These are phyloP conservation scores for Tenthredo notha DNA, from an alignment of 2,888 invertebrate species.

Conservation along the genomic window DNA sequence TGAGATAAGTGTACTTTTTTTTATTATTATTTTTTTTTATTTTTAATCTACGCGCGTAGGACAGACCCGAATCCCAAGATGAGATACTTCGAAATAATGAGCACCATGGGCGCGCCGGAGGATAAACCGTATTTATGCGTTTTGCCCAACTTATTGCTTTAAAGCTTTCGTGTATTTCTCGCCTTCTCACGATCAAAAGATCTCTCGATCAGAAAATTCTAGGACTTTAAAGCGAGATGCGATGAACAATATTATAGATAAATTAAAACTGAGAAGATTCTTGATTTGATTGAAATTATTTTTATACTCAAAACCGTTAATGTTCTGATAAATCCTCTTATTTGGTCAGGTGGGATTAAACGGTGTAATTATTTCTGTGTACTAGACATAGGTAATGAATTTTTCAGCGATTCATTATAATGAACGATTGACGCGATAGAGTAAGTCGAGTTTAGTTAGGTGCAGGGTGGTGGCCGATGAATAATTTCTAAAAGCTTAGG, in stretches of 20 bases:
- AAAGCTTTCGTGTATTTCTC: conserved; percentile 58
- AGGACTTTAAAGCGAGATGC: conserved; percentile 32
- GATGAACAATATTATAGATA: conserved; percentile 6
- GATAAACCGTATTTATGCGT: conserved; percentile 77
- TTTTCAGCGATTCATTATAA: not conserved
- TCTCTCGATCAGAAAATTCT: not conserved
- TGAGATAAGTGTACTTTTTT: conserved; percentile 30
- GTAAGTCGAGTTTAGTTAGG: not conserved
- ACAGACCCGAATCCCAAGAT: conserved; percentile 66
- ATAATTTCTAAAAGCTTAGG: conserved; percentile 1
- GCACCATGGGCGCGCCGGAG: conserved; percentile 76
- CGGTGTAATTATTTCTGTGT: not conserved
- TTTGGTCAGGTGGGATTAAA: not conserved
- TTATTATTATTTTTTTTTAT: conserved; percentile 43
- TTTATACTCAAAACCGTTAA: not conserved
- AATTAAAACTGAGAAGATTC: not conserved
- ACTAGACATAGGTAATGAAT: not conserved
- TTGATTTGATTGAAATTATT: not conserved
- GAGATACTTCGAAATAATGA: conserved; percentile 78
- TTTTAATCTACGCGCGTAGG: conserved; percentile 62
- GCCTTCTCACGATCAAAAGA: conserved; percentile 57
- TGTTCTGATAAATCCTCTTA: not conserved
- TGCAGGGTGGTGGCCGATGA: not conserved
- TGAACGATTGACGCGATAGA: not conserved
- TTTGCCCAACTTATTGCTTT: conserved; percentile 64